Conservation (phyloP, 1,140 invertebrate species). For the Zeugodacus cucurbitae region DNA sequence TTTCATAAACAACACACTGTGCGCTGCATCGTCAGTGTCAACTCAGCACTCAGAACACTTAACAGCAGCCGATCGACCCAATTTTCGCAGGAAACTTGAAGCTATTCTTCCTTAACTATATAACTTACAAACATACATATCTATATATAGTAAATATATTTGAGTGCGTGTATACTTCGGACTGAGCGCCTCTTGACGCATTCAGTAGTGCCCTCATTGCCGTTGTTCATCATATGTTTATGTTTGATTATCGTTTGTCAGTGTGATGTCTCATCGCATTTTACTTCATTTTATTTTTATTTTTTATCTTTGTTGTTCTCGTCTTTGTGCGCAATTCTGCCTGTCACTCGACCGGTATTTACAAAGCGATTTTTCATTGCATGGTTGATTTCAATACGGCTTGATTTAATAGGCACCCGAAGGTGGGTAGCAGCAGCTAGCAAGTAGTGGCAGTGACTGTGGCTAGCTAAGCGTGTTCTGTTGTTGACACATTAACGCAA, state of each 20-base stretch:
- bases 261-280: background rate
- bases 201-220: background rate
- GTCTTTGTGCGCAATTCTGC: background rate
- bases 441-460: too few relatives aligned
- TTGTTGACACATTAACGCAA: slow-evolving; percentile 28
- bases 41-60: background rate
- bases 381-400: slow-evolving; percentile 27
- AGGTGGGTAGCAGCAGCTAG: background rate
- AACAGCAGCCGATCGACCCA: background rate
- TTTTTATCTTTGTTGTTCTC: too few relatives aligned
- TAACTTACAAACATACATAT: too few relatives aligned
- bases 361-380: slow-evolving; percentile 38
- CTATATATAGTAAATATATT: background rate
- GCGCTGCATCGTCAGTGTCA: background rate
- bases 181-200: background rate
- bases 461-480: too few relatives aligned
- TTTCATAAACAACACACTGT: too few relatives aligned
- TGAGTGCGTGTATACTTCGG: background rate
- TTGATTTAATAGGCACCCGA: slow-evolving; percentile 15
- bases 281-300: background rate
- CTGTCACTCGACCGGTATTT: slow-evolving; percentile 13
- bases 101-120: background rate
- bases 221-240: background rate
- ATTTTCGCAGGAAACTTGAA: background rate
- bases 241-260: slow-evolving; percentile 12